Evolutionary conservation across 2,797 vertebrate species (phyloP).

Genomic region (Leptatherina wallacei): DNA sequence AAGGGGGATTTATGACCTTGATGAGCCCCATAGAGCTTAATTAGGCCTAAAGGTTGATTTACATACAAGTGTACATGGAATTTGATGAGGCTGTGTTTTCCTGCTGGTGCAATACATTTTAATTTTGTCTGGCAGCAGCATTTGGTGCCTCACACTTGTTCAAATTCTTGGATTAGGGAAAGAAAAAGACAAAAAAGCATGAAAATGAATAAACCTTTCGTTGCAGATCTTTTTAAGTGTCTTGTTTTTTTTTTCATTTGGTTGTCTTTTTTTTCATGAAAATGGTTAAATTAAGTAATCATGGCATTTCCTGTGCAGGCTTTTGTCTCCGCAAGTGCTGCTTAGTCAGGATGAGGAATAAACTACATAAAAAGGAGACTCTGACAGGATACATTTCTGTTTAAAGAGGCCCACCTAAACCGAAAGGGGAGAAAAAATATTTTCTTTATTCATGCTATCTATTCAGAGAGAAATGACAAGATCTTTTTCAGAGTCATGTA

Average conservation of each 20-base stretch:
- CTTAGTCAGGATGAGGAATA: conserved; percentile 23
- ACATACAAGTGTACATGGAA: conserved; percentile 76
- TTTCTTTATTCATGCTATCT: conserved; percentile 58
- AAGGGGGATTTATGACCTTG: conserved; percentile 83
- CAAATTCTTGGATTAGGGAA: conserved; percentile 29
- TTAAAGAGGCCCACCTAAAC: conserved; percentile 64
- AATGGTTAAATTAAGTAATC: conserved; percentile 41
- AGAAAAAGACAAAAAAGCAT: neutral
- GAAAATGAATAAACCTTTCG: conserved; percentile 9
- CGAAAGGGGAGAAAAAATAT: conserved; percentile 33
- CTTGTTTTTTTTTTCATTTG: conserved; percentile 20
- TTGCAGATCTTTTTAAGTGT: conserved; percentile 20
- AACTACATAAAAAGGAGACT: conserved; percentile 35
- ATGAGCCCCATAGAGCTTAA: conserved; percentile 82
- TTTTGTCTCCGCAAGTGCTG: conserved; percentile 40
- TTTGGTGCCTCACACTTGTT: conserved; percentile 40
- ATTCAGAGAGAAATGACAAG: conserved; percentile 79
- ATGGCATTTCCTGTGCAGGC: conserved; percentile 47
- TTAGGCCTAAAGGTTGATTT: conserved; percentile 87
- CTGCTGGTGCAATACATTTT: conserved; percentile 48
- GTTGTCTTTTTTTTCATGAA: neutral
- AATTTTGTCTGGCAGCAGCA: conserved; percentile 47
- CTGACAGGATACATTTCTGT: conserved; percentile 58
- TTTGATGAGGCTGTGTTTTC: conserved; percentile 69
- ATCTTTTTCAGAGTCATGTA: conserved; percentile 85